Conservation (phyloP, 2,888 invertebrate genomes). For the Liopterus haemorrhoidalis region DNA sequence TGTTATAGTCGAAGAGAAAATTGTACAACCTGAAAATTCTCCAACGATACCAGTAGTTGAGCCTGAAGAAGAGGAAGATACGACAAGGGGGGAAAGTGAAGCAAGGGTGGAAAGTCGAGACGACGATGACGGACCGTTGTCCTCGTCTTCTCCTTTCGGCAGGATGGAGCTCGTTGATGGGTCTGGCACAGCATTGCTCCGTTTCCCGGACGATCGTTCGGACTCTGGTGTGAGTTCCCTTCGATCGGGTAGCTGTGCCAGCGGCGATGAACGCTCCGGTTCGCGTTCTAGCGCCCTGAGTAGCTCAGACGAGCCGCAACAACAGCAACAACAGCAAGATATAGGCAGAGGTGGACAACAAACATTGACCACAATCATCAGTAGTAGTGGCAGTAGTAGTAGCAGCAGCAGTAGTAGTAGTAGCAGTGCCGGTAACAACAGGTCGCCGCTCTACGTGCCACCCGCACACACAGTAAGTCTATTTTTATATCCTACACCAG, state of each 20-base stretch:
- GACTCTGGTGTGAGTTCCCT: constrained; percentile 64
- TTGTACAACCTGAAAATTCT: constrained; percentile 50
- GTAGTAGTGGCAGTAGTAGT: not conserved
- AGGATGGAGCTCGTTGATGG: constrained; percentile 44
- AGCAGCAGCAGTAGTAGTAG: constrained; percentile 2
- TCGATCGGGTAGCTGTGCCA: constrained; percentile 58
- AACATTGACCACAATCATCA: not conserved
- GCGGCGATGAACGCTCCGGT: constrained; percentile 70
- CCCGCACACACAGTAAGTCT: constrained; percentile 27
- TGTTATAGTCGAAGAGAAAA: constrained; percentile 55
- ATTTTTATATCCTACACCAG: too few relatives aligned
- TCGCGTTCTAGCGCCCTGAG: constrained; percentile 70
- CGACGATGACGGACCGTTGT: constrained; percentile 47
- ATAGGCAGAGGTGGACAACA: constrained; percentile 18
- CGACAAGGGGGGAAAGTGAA: constrained; percentile 28
- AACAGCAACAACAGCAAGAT: constrained; percentile 20
- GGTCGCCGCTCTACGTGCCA: constrained; percentile 41
- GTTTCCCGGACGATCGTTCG: constrained; percentile 48
- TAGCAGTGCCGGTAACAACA: constrained; percentile 33
- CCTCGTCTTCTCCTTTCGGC: constrained; percentile 42
- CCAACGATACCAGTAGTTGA: constrained; percentile 34
- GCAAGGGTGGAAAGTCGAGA: constrained; percentile 41
- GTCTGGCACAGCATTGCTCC: constrained; percentile 40
- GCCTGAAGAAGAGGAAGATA: too few relatives aligned
- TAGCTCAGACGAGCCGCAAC: constrained; percentile 62